These are phyloP conservation scores for Xylota segnis DNA, from an alignment of 2,888 invertebrate species.

Conservation along the genomic window DNA sequence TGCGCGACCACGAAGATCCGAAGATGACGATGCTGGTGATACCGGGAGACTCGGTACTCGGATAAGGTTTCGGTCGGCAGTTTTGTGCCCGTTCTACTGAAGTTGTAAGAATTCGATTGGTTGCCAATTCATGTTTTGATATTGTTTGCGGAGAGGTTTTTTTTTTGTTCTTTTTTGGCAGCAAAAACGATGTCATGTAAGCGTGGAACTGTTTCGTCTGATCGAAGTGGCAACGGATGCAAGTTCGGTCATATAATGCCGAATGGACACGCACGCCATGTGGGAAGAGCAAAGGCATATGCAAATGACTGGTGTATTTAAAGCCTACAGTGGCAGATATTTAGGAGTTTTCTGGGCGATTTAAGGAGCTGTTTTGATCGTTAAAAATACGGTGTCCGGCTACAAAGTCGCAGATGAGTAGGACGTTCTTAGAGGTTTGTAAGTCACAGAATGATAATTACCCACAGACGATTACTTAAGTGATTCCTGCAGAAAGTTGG, in stretches of 20 bases:
- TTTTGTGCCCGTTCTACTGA: conserved; percentile 39
- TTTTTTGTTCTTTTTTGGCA: conserved; percentile 24
- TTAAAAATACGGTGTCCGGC: background rate
- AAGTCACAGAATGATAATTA: no score
- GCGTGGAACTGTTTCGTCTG: conserved; percentile 34
- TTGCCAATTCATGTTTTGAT: conserved; percentile 74
- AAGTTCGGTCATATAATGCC: conserved; percentile 71
- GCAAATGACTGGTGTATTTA: conserved; percentile 61
- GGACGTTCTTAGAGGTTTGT: background rate
- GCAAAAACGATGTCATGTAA: conserved; percentile 45
- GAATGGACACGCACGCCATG: conserved; percentile 66
- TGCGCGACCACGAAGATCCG: conserved; percentile 19
- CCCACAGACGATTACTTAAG: no score
- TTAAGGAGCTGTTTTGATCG: conserved; percentile 27
- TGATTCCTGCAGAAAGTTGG: no score
- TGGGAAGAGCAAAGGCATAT: conserved; percentile 50
- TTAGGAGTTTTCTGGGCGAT: conserved; percentile 23
- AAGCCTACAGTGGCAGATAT: conserved; percentile 64
- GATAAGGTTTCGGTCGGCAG: conserved; percentile 57
- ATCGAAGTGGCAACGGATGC: conserved; percentile 73
- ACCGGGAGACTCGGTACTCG: conserved; percentile 10
- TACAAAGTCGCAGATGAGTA: conserved; percentile 18
- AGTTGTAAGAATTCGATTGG: conserved; percentile 74
- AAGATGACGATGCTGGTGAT: conserved; percentile 25
- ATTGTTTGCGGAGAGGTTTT: conserved; percentile 56